Conservation (phyloP, 2,797 vertebrate species). For the Uromys caudimaculatus region DNA sequence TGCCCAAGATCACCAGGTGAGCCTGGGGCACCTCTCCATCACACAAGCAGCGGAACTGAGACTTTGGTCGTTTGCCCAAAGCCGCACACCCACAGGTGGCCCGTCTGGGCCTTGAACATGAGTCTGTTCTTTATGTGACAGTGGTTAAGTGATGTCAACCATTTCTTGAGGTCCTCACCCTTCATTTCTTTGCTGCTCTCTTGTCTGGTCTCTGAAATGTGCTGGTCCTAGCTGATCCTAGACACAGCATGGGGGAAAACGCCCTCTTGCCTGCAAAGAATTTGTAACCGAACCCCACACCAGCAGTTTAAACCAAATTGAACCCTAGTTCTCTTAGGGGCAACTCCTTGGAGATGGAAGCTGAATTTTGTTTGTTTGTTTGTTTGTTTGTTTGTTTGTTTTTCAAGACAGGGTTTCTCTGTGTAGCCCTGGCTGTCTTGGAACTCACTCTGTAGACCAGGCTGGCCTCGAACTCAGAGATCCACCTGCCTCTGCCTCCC, state of each 20-base stretch:
- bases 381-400: too few relatives aligned
- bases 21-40: neutral
- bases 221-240: neutral
- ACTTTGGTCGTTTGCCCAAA: neutral
- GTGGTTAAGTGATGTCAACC: too few relatives aligned
- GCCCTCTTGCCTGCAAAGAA: neutral
- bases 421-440: too few relatives aligned
- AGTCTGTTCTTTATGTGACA: neutral
- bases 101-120: neutral
- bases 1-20: slow-evolving; percentile 93
- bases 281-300: neutral
- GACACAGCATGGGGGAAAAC: neutral
- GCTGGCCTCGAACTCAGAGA: too few relatives aligned
- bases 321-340: neutral
- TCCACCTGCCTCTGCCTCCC: too few relatives aligned
- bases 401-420: too few relatives aligned
- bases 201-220: neutral
- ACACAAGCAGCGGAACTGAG: neutral
- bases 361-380: too few relatives aligned
- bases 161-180: neutral
- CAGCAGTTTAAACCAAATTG: neutral
- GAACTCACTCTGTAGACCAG: too few relatives aligned
- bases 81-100: neutral
- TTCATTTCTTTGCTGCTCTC: neutral
- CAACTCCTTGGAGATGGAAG: neutral